Conservation (phyloP, 2,113 vertebrate genomes). For the Elaphurus davidianus region DNA sequence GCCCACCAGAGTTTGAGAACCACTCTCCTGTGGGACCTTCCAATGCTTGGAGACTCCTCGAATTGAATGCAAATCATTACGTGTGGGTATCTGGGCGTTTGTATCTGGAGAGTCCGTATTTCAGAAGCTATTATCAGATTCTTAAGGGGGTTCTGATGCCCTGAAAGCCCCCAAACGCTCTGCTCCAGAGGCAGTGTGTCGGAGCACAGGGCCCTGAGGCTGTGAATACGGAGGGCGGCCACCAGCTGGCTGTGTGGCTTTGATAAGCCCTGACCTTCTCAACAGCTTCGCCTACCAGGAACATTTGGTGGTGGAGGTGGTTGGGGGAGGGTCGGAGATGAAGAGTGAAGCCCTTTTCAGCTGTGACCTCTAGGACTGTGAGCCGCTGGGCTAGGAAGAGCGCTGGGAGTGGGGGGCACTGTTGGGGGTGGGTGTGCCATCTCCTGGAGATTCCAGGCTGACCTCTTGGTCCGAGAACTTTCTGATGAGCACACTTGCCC, state of each 20-base stretch:
- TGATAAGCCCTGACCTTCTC: background rate
- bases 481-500: background rate
- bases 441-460: background rate
- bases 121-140: background rate
- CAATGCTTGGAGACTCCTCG: background rate
- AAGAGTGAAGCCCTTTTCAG: background rate
- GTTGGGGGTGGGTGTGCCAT: background rate
- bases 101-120: background rate
- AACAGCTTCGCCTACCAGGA: background rate
- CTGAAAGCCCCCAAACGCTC: background rate
- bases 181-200: background rate
- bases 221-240: background rate
- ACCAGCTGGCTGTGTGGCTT: background rate
- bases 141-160: background rate
- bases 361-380: no score
- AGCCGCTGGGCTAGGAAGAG: background rate
- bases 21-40: background rate
- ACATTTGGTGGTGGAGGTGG: background rate
- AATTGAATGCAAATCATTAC: background rate
- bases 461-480: background rate
- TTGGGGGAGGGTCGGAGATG: no score
- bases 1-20: background rate
- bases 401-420: fast-evolving
- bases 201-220: background rate
- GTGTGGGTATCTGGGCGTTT: background rate